phyloP scores from a whole-genome alignment of 2,888 invertebrate genomes.

The Perizoma affinitatum region DNA sequence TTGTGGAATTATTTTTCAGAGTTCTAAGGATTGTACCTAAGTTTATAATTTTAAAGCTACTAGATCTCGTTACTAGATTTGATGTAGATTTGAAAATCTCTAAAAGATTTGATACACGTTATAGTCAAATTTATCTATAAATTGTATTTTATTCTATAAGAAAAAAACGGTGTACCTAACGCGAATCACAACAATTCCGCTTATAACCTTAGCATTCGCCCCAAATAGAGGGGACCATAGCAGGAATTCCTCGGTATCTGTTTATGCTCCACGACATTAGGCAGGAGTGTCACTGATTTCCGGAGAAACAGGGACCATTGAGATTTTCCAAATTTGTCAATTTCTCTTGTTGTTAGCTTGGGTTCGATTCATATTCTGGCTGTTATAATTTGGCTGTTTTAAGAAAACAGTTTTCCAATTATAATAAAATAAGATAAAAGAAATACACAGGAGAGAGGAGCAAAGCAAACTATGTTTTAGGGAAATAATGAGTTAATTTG shows the following conservation, averaged over 20 bases:
- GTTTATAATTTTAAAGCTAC: too few relatives aligned
- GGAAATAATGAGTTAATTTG: conserved; percentile 66
- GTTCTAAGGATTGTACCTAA: too few relatives aligned
- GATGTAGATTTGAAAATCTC: too few relatives aligned
- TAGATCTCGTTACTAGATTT: too few relatives aligned
- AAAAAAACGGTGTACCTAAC: conserved; percentile 8
- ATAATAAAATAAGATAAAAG: too few relatives aligned
- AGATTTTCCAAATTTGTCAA: conserved; percentile 47
- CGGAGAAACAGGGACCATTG: conserved; percentile 48
- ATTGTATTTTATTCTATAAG: not conserved
- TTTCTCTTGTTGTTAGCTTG: conserved; percentile 35
- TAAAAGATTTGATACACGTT: too few relatives aligned
- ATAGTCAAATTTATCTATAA: too few relatives aligned
- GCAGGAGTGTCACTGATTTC: conserved; percentile 49
- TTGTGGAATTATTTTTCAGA: too few relatives aligned
- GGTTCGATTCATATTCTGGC: conserved; percentile 36
- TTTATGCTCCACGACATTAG: conserved; percentile 39
- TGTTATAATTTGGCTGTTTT: not conserved
- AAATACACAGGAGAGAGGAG: conserved; percentile 12
- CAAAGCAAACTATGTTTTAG: conserved; percentile 47
- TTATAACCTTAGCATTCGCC: conserved; percentile 12
- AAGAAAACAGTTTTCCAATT: not conserved
- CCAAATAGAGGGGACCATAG: conserved; percentile 31
- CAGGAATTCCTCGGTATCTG: conserved; percentile 42
- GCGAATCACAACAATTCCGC: conserved; percentile 18